Percentiles rank a stretch among this genome's conserved stretches.
phyloP scores from a whole-genome alignment of 2,888 invertebrate species.

The Idaea biselata region DNA sequence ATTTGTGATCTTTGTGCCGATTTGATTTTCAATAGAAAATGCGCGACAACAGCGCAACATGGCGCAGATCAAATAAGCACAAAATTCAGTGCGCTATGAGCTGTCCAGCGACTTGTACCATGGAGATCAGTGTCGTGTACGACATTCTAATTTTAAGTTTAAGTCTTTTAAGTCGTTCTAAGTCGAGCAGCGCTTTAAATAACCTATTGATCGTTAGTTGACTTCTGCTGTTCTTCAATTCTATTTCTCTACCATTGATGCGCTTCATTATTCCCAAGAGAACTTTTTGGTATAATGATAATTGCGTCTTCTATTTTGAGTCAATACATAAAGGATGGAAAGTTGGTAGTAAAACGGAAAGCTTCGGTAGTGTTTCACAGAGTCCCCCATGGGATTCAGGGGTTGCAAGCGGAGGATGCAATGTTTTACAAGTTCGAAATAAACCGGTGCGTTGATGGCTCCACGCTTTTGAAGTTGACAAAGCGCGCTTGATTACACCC shows the following conservation, averaged over 20 bases:
- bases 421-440: slow-evolving; percentile 35
- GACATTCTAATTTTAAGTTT: too few relatives aligned
- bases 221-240: background rate
- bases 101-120: too few relatives aligned
- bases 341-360: slow-evolving; percentile 11
- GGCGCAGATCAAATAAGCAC: too few relatives aligned
- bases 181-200: background rate
- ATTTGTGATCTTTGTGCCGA: too few relatives aligned
- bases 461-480: slow-evolving; percentile 42
- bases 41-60: too few relatives aligned
- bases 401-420: slow-evolving; percentile 31
- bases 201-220: background rate
- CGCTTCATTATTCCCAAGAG: slow-evolving; percentile 7
- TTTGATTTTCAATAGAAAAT: too few relatives aligned
- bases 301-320: slow-evolving; percentile 15
- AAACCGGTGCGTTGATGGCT: slow-evolving; percentile 37
- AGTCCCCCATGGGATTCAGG: slow-evolving; percentile 31
- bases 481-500: slow-evolving; percentile 34
- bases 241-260: slow-evolving; percentile 8
- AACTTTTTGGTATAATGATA: slow-evolving; percentile 11
- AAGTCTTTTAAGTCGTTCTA: too few relatives aligned
- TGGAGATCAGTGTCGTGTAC: too few relatives aligned
- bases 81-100: too few relatives aligned
- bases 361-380: slow-evolving; percentile 37
- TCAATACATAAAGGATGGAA: slow-evolving; percentile 7